Evolutionary conservation across 2,113 vertebrate species (phyloP), one percentile per base, ranked within the genome.

Genomic region (Paracanthobrama guichenoti): DNA sequence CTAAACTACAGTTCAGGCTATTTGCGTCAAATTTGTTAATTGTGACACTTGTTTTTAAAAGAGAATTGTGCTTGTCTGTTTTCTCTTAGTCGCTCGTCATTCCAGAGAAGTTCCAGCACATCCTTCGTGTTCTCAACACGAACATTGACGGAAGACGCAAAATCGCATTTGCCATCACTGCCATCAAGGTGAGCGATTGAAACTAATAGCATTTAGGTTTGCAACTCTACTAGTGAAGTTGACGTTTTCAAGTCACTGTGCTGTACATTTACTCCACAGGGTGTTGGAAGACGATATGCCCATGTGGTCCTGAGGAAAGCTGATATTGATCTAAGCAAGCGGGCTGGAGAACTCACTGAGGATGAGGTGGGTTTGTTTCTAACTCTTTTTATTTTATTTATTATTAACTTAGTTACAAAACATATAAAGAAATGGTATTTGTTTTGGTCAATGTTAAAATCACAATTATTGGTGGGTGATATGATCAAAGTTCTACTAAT

Each of bases 101-200:
- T 87, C 97, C 97, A 0, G 97, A 98, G 93, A 98, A 98, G 94
- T 98, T 98, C 91, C 97, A 98, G 95, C 97, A 98, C 93, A 98
- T 98, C 86, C 93, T 98, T 87, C 96, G 97, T 92, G 97, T 98
- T 82, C 95, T 98, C 79, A 98, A 98, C 96, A 98, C 97, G 88
- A 98, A 98, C 91, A 98, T 98, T 28, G 97, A 98, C 87, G 97
- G 97, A 59, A 92, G 97, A 80, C 94, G 97, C 91, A 98, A 98
- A 88, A 97, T 98, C 78, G 97, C 97, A 87, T 98, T 98, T 73
- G 97, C 97, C 90, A 98, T 98, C 92, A 98, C 97, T 2, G 97
- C 97, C 88, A 98, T 98, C 90, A 98, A 98, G 96, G 97, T 97
- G 69, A 86, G 72, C 0, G 7, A 3, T 53, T 26, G 20, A 4